Base-by-base conservation (phyloP, 2,888 invertebrate genomes). In the Bimastos eiseni region DNA sequence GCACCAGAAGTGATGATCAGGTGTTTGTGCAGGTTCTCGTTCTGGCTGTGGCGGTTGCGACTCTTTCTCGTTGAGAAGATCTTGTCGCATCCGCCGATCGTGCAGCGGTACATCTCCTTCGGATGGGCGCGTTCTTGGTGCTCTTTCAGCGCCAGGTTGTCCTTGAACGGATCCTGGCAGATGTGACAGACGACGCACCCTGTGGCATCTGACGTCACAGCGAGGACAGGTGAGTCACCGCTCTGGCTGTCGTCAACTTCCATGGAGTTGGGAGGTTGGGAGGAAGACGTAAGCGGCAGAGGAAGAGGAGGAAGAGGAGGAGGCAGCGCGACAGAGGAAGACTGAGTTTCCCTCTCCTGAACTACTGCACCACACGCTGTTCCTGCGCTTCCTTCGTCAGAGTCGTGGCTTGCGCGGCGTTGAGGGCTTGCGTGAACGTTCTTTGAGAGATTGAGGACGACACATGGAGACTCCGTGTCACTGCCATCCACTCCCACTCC, bases 31-130 rank as follows among this genome's bases (percentile, higher is more conserved):
- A 96, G 94, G 91, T 95, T 95, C 92, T 97, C 97, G 93, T 96
- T 96, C 93, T 97, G 97, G 91, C 97, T 96, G 95, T 97, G 97
- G 89, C 96, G 96, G 94, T 97, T 97, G 92, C 97, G 96, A 93
- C 97, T 97, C 92, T 97, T 97, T 93, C 97, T 96, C 24, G 97
- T 97, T 92, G 97, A 96, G 95, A 97, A 97, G 89, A 97, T 96
- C 93, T 97, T 97, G 90, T 96, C 96, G 95, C 97, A 97, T 30
- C 97, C 97, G 91, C 96, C 96, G 90, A 97, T 96, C n/a, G 97
- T 96, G 95, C 97, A 97, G 92, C 96, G 96, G 93, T 97, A 97
- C 95, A 97, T 96, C 91, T 97, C 97, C 92, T 95, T 94, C 91
- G 96, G 96, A 94, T 97, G 97, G 89, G 96, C 95, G 92, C 96